These are phyloP conservation scores for Alentia gelatinosa DNA, from an alignment of 2,888 invertebrate species.

Conservation along the genomic window DNA sequence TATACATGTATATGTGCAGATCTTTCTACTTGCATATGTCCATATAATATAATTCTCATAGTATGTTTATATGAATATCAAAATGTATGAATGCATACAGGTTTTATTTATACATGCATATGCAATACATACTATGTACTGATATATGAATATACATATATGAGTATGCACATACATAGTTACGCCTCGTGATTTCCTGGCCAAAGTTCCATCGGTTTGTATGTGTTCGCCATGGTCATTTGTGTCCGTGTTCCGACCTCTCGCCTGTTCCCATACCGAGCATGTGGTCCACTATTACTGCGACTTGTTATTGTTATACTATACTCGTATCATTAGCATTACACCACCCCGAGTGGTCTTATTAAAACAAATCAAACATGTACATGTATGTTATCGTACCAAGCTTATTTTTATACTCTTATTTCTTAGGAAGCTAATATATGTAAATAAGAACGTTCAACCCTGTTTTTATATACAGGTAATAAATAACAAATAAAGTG, in stretches of 20 bases:
- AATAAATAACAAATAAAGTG: constrained; percentile 43
- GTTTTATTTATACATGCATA: not conserved
- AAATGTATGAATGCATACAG: too few relatives aligned
- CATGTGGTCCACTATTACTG: constrained; percentile 29
- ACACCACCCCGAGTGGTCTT: constrained; percentile 17
- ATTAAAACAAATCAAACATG: not conserved
- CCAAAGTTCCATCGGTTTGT: not conserved
- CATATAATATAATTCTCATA: not conserved
- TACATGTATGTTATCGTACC: constrained; percentile 50
- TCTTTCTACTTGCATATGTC: not conserved
- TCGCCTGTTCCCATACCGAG: constrained; percentile 29
- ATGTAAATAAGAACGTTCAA: constrained; percentile 50
- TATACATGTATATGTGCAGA: not conserved
- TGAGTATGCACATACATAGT: not conserved
- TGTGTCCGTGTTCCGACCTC: not conserved
- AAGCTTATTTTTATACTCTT: constrained; percentile 54
- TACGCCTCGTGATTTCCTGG: not conserved
- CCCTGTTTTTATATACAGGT: constrained; percentile 44
- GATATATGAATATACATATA: not conserved
- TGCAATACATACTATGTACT: not conserved
- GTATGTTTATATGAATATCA: not conserved
- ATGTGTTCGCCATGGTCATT: not conserved
- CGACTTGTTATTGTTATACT: constrained; percentile 48
- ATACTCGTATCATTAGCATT: constrained; percentile 42
- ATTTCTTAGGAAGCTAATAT: constrained; percentile 41